Evolutionary conservation across 2,797 vertebrate genomes (phyloP).

Genomic region (Balearica regulorum): DNA sequence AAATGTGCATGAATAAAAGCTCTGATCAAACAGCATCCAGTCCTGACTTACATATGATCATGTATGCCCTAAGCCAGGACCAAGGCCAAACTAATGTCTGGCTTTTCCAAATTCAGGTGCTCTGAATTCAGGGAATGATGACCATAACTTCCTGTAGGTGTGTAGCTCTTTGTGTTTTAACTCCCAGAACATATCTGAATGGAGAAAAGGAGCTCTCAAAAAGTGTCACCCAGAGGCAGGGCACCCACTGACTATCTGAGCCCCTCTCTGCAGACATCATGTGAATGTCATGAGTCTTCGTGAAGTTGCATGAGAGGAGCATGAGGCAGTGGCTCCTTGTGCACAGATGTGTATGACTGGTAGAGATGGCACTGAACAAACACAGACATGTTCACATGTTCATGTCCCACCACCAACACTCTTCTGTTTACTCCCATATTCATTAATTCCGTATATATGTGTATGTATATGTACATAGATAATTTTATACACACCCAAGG

Average conservation of each 20-base stretch:
- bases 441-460: neutral
- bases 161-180: neutral
- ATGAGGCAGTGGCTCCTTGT: neutral
- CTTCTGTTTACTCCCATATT: neutral
- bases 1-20: neutral
- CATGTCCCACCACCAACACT: neutral
- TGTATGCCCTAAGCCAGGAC: no score
- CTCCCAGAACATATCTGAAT: neutral
- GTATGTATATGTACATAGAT: neutral
- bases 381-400: neutral
- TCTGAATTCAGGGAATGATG: neutral
- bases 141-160: neutral
- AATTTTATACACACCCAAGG: neutral
- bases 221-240: neutral
- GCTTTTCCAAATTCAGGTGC: neutral
- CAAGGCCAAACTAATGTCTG: neutral
- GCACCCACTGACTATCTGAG: neutral
- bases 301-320: neutral
- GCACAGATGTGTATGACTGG: rapidly evolving
- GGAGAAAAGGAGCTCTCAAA: neutral
- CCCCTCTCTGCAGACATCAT: neutral
- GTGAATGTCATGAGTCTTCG: neutral
- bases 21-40: neutral
- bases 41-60: no score
- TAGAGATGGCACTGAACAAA: neutral